Percentiles rank a stretch among this genome's conserved stretches.
Evolutionary conservation across 2,888 invertebrate genomes (phyloP).

Genomic region (Eudemis profundana): DNA sequence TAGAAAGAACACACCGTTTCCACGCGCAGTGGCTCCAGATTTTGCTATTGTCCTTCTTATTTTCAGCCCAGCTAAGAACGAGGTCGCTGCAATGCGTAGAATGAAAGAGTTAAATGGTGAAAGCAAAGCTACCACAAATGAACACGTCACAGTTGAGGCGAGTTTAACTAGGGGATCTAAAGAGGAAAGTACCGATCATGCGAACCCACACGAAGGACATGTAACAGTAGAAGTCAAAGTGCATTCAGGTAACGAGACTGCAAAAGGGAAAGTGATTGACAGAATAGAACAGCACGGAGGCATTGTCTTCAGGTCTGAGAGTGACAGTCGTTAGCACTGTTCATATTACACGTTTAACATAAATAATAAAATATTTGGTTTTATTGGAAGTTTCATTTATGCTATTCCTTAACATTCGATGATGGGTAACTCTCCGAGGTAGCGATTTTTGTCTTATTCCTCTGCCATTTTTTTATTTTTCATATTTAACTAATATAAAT

Average conservation of each 20-base stretch:
- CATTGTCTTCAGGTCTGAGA: constrained; percentile 52
- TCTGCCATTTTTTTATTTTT: no score
- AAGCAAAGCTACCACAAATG: neutral
- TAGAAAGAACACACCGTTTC: no score
- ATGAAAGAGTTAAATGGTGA: constrained; percentile 44
- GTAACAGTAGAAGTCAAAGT: neutral
- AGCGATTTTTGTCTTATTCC: no score
- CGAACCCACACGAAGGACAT: neutral
- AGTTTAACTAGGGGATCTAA: neutral
- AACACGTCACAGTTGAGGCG: neutral
- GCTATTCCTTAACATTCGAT: no score
- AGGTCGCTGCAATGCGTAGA: constrained; percentile 55
- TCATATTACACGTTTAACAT: neutral
- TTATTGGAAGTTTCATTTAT: neutral
- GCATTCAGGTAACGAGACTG: neutral
- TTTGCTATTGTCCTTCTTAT: no score
- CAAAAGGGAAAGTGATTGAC: constrained; percentile 32
- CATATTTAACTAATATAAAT: no score
- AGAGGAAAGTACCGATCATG: neutral
- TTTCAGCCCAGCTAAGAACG: constrained; percentile 64
- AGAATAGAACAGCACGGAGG: constrained; percentile 55
- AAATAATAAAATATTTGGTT: constrained; percentile 6
- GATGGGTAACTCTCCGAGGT: no score
- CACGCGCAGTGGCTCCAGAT: no score
- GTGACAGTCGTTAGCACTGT: neutral